These are phyloP conservation scores for Nycteola revayana DNA, from an alignment of 2,888 invertebrate species.

Conservation along the genomic window DNA sequence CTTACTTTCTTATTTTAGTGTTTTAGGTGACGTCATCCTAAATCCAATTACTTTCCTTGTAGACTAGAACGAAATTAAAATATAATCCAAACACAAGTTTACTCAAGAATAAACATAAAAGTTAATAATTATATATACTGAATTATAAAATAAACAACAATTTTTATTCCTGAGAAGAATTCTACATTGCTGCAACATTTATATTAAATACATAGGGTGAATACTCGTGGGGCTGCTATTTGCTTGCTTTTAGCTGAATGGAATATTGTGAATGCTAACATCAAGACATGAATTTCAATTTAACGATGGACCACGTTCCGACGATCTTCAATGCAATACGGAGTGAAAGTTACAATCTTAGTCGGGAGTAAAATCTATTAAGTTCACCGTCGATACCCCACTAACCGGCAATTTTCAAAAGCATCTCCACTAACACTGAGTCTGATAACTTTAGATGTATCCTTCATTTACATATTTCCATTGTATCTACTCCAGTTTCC, in stretches of 20 bases:
- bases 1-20: too few relatives aligned
- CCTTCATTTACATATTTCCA: constrained; percentile 71
- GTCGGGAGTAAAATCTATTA: constrained; percentile 36
- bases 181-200: constrained; percentile 35
- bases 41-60: too few relatives aligned
- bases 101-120: constrained; percentile 20
- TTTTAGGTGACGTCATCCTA: too few relatives aligned
- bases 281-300: constrained; percentile 55
- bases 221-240: constrained; percentile 38
- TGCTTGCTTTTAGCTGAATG: constrained; percentile 51
- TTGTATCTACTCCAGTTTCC: constrained; percentile 67
- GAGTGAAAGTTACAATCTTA: constrained; percentile 40
- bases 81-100: too few relatives aligned
- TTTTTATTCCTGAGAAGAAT: constrained; percentile 31
- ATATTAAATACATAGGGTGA: constrained; percentile 38
- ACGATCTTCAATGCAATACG: constrained; percentile 20
- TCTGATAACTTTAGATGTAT: constrained; percentile 43
- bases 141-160: constrained; percentile 24
- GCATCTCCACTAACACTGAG: constrained; percentile 29
- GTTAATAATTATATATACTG: too few relatives aligned
- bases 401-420: constrained; percentile 45
- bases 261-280: constrained; percentile 49
- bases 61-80: too few relatives aligned
- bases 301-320: constrained; percentile 42
- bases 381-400: constrained; percentile 34